Evolutionary conservation across 2,797 vertebrate species (phyloP), one percentile per base, ranked within the genome.

Genomic region (Scolopax rusticola): DNA sequence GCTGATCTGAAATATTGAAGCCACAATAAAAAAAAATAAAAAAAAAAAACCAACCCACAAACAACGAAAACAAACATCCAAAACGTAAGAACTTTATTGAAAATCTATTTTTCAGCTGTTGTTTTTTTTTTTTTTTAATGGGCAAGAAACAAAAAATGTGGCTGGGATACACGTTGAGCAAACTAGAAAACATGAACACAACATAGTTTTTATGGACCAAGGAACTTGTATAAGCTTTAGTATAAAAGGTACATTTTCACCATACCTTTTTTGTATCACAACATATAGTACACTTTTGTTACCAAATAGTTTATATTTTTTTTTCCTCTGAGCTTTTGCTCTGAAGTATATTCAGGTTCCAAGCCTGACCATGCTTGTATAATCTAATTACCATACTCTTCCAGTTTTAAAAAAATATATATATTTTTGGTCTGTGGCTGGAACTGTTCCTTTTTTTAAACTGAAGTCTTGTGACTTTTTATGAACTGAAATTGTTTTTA

Each of bases 151-250:
- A 97, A 98, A 86, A 98, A 98, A 98, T 97, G 98, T 98, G 98
- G 97, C 98, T 98, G 98, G 98, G 97, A 98, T 98, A 95, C 98
- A 98, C 95, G 96, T 97, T 96, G 96, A 97, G 95, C 95, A 97
- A 98, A 97, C 97, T 98, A 98, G 98, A 98, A 99, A 98, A 98
- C 98, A 98, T 98, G 98, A 98, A 98, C 97, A 98, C 98, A 98
- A 99, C 98, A 97, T 99, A 98, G 99, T 99, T 99, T 99, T 99
- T 99, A 99, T 98, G 99, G 99, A 99, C 99, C 99, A 99, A 99
- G 98, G 98, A 99, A 99, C 98, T 99, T 99, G 98, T 99, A 99
- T 99, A 99, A 99, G 99, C 99, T 99, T 99, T 99, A 99, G 99
- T 99, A 97, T 97, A 99, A 99, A 98, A 99, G 99, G 99, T 99